A percentile compares a stretch with the other conserved stretches of the same genome.
Evolutionary conservation across 2,797 vertebrate genomes (phyloP).

Genomic region (Peromyscus aztecus): DNA sequence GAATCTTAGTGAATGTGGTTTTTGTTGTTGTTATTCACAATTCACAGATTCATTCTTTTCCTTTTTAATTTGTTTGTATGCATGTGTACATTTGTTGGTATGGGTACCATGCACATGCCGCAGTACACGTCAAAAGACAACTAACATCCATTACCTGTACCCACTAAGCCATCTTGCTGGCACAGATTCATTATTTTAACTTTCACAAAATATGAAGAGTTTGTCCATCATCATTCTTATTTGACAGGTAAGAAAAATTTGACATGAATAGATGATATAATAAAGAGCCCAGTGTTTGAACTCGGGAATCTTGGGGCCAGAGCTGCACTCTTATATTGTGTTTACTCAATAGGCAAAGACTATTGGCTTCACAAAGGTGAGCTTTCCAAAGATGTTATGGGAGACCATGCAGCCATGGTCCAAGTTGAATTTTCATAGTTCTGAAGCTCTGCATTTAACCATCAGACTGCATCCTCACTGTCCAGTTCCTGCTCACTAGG

Average conservation of each 20-base stretch:
- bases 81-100: no score
- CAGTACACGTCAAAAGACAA: not conserved
- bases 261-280: not conserved
- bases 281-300: slow-evolving; percentile 7
- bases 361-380: not conserved
- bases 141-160: not conserved
- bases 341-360: not conserved
- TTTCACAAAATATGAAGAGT: slow-evolving; percentile 17
- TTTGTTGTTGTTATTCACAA: not conserved
- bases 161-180: not conserved
- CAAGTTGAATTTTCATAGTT: not conserved
- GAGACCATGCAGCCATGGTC: not conserved
- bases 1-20: not conserved
- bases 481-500: not conserved
- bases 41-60: not conserved
- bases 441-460: slow-evolving; percentile 1
- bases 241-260: slow-evolving; percentile 12
- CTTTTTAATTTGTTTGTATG: not conserved
- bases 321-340: not conserved
- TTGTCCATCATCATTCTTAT: not conserved
- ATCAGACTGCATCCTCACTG: not conserved
- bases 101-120: not conserved
- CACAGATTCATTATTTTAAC: not conserved
- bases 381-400: slow-evolving; percentile 12
- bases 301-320: not conserved